Percentiles rank a stretch among this genome's conserved stretches.
Evolutionary conservation across 2,797 vertebrate species (phyloP).

Genomic region (Chrysolophus pictus): DNA sequence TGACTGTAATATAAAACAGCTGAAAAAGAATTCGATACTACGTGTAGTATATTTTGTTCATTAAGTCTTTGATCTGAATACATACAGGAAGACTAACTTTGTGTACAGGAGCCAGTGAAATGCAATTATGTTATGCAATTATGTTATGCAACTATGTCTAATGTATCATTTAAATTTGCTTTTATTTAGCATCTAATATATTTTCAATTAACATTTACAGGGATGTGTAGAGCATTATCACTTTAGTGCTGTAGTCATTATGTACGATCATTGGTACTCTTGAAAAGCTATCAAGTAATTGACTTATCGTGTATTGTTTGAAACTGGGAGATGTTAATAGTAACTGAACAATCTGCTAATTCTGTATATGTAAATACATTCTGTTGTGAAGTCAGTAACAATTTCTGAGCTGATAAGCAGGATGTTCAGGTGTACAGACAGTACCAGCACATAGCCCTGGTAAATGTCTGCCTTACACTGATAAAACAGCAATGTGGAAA

Average conservation of each 20-base stretch:
- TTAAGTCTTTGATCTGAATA: neutral
- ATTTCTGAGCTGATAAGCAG: conserved; percentile 67
- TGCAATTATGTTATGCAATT: conserved; percentile 30
- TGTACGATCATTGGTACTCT: neutral
- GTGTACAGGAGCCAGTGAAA: conserved; percentile 25
- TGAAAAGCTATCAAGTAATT: neutral
- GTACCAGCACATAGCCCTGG: conserved; percentile 48
- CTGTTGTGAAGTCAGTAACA: conserved; percentile 51
- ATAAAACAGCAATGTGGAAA: conserved; percentile 73
- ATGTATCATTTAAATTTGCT: conserved; percentile 62
- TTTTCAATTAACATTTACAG: conserved; percentile 41
- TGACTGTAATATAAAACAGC: neutral
- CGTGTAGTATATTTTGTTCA: neutral
- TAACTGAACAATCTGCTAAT: conserved; percentile 2
- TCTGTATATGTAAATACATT: conserved; percentile 14
- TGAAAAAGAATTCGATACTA: neutral
- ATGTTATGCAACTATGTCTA: conserved; percentile 31
- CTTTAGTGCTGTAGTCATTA: neutral
- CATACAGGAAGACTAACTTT: neutral
- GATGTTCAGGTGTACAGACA: conserved; percentile 49
- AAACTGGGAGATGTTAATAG: neutral
- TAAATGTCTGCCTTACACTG: conserved; percentile 61
- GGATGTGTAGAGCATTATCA: neutral
- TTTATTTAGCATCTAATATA: conserved; percentile 52
- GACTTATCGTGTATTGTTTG: neutral